Evolutionary conservation across 2,888 invertebrate genomes (phyloP).

Genomic region (Drosophila macrospina): DNA sequence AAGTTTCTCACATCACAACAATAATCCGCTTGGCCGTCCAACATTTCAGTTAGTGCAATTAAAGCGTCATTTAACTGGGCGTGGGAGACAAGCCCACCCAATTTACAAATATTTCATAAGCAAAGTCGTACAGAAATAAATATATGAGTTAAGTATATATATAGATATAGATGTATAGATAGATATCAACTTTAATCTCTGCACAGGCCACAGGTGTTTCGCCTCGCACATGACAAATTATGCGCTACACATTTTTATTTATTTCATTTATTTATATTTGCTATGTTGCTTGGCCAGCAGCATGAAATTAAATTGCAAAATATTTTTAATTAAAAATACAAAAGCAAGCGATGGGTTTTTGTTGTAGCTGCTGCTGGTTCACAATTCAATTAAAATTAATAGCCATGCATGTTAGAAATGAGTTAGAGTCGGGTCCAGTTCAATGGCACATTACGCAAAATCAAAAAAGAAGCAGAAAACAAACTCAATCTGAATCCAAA

Average conservation of each 20-base stretch:
- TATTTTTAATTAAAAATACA: constrained; percentile 62
- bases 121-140: background rate
- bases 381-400: constrained; percentile 65
- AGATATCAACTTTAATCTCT: background rate
- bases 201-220: constrained; percentile 18
- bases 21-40: constrained; percentile 23
- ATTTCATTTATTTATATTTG: background rate
- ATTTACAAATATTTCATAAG: constrained; percentile 6
- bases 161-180: too few species aligned
- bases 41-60: constrained; percentile 68
- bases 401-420: constrained; percentile 54
- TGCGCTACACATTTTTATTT: constrained; percentile 24
- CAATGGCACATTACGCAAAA: constrained; percentile 71
- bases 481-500: constrained; percentile 6
- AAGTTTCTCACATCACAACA: constrained; percentile 45
- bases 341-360: constrained; percentile 53
- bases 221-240: constrained; percentile 64
- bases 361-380: constrained; percentile 30
- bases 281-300: constrained; percentile 14
- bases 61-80: constrained; percentile 75
- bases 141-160: too few species aligned
- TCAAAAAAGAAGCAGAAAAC: constrained; percentile 4
- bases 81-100: constrained; percentile 61
- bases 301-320: constrained; percentile 41
- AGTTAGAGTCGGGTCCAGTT: constrained; percentile 45